These are phyloP conservation scores for Parapristionchus giblindavisi DNA, from an alignment of 2,888 invertebrate species.

Conservation along the genomic window DNA sequence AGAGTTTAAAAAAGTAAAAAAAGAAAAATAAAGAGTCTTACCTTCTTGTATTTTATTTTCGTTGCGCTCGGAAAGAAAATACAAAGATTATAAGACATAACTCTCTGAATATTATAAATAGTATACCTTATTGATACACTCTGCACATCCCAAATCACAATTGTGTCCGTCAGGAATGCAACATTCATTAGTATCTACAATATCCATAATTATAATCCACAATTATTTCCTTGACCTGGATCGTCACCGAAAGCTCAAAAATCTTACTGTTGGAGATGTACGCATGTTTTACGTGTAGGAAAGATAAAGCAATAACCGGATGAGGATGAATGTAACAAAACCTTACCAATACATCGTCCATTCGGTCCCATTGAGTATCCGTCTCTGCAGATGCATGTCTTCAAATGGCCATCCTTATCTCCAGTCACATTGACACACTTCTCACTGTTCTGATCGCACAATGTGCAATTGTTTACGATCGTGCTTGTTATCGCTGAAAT, in stretches of 20 bases:
- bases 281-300: too few species aligned
- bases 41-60: too few species aligned
- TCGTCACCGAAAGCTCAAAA: not conserved
- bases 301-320: not conserved
- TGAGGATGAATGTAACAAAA: too few species aligned
- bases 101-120: not conserved
- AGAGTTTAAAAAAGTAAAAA: not conserved
- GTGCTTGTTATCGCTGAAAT: not conserved
- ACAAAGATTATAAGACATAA: too few species aligned
- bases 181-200: conserved; percentile 9
- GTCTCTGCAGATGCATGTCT: conserved; percentile 16
- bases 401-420: conserved; percentile 6
- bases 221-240: not conserved
- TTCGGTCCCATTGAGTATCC: conserved; percentile 27
- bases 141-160: not conserved
- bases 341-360: conserved; percentile 27
- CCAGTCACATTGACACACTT: conserved; percentile 9
- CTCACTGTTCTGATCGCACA: conserved; percentile 12
- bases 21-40: too few species aligned
- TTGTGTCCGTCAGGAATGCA: not conserved
- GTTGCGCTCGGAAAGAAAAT: too few species aligned
- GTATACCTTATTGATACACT: conserved; percentile 16
- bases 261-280: not conserved
- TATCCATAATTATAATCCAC: not conserved
- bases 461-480: conserved; percentile 34